Base-by-base conservation (phyloP, 2,797 vertebrate genomes). In the Argyrosomus regius region DNA sequence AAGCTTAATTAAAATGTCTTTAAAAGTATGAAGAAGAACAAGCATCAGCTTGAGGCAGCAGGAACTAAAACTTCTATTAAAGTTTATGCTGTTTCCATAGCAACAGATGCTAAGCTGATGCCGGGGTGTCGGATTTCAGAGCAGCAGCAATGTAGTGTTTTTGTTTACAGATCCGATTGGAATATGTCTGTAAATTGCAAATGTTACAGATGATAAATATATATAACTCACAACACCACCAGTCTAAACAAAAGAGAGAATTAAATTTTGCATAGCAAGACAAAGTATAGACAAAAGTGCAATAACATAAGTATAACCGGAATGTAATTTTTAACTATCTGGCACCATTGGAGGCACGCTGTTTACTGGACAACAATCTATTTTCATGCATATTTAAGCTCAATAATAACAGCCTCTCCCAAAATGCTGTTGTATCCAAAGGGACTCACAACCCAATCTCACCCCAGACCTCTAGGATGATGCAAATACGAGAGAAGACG, bases 71-170 rank as follows among this genome's bases (percentile, higher is more conserved):
- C 28, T 81, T 50, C 53, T 57, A 43, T 78, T 45, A 68, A 58
- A 62, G 70, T 84, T 84, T 80, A 80, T 61, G 72, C 49, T 62
- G 57, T 86, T 82, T 79, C 84, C 80, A 79, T 83, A 59, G 81
- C 62, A 86, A 86, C 80, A 81, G 28, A 82, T 68, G 71, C 50
- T 72, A 72, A 72, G 20, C 46, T 41, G 1, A 77, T 60, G 63
- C 48, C 4, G n/a, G 26, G 24, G 64, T 54, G 39, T 71, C 74
- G 68, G 56, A 67, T 48, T 70, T 75, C 17, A 57, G 54, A 67
- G 49, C 43, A 56, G 53, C 75, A 67, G 10, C 39, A 52, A 75
- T 66, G 73, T n/a, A 7, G 14, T 45, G 52, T 52, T 72, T 65
- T 68, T 68, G 48, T 75, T 72, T 67, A 48, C 41, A 74, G 59